These are phyloP conservation scores for Pimephales promelas DNA, from an alignment of 2,113 vertebrate species.

Conservation along the genomic window DNA sequence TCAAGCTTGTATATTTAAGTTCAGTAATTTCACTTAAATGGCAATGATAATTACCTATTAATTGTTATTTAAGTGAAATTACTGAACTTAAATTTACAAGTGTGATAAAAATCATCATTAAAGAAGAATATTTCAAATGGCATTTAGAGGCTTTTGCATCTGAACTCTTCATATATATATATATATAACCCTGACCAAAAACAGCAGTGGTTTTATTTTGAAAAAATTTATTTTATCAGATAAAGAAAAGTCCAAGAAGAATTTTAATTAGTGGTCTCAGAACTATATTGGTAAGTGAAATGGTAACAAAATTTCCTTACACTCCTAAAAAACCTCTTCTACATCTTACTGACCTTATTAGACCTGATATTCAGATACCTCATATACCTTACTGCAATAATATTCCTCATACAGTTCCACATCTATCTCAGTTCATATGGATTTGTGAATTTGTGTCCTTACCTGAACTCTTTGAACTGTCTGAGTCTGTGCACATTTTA, in stretches of 20 bases:
- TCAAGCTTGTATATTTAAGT: too few species aligned
- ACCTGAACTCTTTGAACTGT: background rate
- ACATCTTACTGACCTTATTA: background rate
- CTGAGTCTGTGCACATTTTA: background rate
- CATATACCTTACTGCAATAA: background rate
- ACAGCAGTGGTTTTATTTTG: background rate
- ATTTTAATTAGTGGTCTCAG: background rate
- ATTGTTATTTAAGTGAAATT: too few species aligned
- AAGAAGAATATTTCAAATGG: too few species aligned
- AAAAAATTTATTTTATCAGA: background rate
- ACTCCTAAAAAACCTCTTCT: background rate
- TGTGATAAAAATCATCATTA: too few species aligned
- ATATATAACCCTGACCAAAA: background rate
- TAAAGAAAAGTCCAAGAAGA: background rate
- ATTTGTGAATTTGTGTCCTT: background rate
- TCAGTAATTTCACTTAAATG: too few species aligned
- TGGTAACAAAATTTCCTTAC: background rate
- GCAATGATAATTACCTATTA: too few species aligned
- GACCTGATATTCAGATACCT: background rate
- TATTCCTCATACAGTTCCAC: background rate
- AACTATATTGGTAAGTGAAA: background rate
- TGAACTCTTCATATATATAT: too few species aligned
- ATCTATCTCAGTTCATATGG: background rate
- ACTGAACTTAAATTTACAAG: too few species aligned
- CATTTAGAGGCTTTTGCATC: too few species aligned